phyloP scores from a whole-genome alignment of 2,888 invertebrate species.

The Apamea sordens region DNA sequence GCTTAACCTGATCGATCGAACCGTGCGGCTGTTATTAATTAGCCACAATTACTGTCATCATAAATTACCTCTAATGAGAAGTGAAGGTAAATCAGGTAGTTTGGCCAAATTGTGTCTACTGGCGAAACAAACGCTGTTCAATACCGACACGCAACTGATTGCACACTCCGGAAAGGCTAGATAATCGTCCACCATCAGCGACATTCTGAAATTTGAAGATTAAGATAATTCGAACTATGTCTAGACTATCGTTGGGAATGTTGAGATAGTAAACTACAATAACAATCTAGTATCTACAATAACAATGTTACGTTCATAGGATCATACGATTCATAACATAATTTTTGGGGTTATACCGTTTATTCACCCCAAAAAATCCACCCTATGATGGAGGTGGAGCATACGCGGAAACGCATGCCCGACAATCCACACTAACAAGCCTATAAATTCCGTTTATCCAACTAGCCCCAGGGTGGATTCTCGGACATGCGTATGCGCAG shows the following conservation, averaged over 20 bases:
- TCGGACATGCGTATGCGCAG: neutral
- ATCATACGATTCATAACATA: slow-evolving; percentile 33
- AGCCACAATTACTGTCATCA: neutral
- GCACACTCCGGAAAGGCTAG: slow-evolving; percentile 88
- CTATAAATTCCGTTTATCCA: no score
- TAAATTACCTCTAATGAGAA: slow-evolving; percentile 81
- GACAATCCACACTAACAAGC: no score
- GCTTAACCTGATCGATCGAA: no score
- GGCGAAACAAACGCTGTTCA: slow-evolving; percentile 84
- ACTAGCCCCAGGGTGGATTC: neutral
- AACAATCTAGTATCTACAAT: neutral
- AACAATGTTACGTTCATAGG: slow-evolving; percentile 1
- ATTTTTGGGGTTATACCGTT: neutral
- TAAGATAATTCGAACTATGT: slow-evolving; percentile 70
- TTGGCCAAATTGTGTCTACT: slow-evolving; percentile 82
- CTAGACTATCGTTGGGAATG: slow-evolving; percentile 4
- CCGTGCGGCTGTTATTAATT: no score
- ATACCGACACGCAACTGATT: slow-evolving; percentile 88
- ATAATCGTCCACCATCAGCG: slow-evolving; percentile 86
- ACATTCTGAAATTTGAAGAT: slow-evolving; percentile 87
- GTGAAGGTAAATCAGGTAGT: slow-evolving; percentile 79
- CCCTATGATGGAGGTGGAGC: no score
- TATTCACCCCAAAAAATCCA: no score
- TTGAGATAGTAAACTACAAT: slow-evolving; percentile 11
- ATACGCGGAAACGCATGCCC: no score